Evolutionary conservation across 2,797 vertebrate genomes (phyloP).

Genomic region (Taenioides sp.): DNA sequence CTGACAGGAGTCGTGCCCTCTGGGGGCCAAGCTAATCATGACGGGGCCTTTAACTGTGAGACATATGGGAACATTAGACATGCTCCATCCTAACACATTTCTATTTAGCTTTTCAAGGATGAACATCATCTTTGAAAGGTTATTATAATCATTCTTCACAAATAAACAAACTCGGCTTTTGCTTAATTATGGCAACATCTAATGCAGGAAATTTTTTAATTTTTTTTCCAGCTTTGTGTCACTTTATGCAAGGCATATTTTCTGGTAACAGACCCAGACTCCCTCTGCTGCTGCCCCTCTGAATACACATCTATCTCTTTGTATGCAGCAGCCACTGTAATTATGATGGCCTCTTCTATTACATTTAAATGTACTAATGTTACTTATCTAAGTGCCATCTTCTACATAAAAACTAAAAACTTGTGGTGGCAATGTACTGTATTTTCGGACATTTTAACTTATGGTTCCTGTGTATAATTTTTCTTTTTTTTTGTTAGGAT

Average conservation of each 20-base stretch:
- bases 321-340: conserved; percentile 9
- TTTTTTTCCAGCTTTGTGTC: not conserved
- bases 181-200: not conserved
- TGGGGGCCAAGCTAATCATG: conserved; percentile 67
- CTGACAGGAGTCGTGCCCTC: conserved; percentile 80
- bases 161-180: not conserved
- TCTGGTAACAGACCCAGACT: conserved; percentile 51
- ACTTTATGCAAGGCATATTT: conserved; percentile 24
- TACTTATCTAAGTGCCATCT: not conserved
- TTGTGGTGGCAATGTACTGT: no score
- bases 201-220: not conserved
- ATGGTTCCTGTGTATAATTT: not conserved
- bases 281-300: conserved; percentile 68
- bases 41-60: conserved; percentile 64
- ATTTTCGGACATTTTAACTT: no score
- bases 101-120: conserved; percentile 33
- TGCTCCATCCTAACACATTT: conserved; percentile 60
- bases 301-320: conserved; percentile 66
- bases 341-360: not conserved
- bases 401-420: no score
- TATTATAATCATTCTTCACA: conserved; percentile 4
- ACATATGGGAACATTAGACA: conserved; percentile 71
- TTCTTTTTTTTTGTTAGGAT: not conserved
- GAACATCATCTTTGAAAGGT: conserved; percentile 46
- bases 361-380: not conserved